Conservation (phyloP, 2,888 invertebrate species). For the Pristionchus arcanus region DNA sequence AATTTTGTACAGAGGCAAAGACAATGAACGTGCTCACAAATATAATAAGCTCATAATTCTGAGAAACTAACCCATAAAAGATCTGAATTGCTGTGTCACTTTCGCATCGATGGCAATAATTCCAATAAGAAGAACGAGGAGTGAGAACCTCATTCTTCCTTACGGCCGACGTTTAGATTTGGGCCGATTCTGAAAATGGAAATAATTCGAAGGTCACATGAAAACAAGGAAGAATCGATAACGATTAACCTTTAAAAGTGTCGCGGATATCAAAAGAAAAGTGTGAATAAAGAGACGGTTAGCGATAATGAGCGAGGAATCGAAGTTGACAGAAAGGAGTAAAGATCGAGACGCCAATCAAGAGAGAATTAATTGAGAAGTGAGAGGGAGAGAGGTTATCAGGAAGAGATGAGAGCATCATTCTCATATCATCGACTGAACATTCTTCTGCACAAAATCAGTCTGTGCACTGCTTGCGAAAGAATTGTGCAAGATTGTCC, state of each 20-base stretch:
- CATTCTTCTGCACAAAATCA: neutral
- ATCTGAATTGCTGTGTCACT: neutral
- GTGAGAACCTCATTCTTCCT: neutral
- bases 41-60: neutral
- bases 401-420: neutral
- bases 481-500: neutral
- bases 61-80: neutral
- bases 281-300: neutral
- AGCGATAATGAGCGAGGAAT: neutral
- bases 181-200: neutral
- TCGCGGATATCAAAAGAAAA: too few relatives aligned
- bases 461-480: neutral
- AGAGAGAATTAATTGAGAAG: slow-evolving; percentile 2
- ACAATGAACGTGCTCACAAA: too few relatives aligned
- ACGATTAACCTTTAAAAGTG: too few relatives aligned
- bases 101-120: neutral
- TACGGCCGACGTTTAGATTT: slow-evolving; percentile 2
- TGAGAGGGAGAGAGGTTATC: slow-evolving; percentile 14
- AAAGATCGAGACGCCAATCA: slow-evolving; percentile 26
- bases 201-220: neutral
- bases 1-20: too few relatives aligned
- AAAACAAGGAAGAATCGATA: neutral
- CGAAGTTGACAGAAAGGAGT: neutral
- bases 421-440: slow-evolving; percentile 21
- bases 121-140: neutral